These are phyloP conservation scores for Drosophila quadrilineata DNA, from an alignment of 1,140 invertebrate genomes.

Conservation along the genomic window DNA sequence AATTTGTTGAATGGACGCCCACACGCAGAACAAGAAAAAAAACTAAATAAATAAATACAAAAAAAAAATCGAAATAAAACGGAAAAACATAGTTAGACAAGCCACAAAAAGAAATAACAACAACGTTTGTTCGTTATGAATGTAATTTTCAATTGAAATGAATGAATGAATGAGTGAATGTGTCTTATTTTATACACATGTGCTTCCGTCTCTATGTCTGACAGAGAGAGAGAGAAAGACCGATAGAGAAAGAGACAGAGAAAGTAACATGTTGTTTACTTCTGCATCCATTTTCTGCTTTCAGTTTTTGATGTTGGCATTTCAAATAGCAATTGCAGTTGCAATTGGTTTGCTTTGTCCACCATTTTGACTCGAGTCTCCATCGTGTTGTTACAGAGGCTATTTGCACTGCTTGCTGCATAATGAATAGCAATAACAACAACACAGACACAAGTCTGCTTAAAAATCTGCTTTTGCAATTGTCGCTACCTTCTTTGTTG, in stretches of 20 bases:
- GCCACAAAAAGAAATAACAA: no score
- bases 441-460: no score
- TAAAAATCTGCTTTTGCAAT: not conserved
- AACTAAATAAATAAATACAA: not conserved
- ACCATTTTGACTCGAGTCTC: constrained; percentile 4
- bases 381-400: not conserved
- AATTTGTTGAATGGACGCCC: constrained; percentile 25
- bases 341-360: constrained; percentile 5
- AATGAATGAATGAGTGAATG: constrained; percentile 28
- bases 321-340: no score
- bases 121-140: no score
- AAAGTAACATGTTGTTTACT: not conserved
- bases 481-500: constrained; percentile 10
- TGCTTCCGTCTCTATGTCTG: no score
- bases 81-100: no score
- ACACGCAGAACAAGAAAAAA: not conserved
- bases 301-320: no score
- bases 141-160: constrained; percentile 20
- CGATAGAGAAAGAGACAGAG: not conserved
- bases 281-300: not conserved
- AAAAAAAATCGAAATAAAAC: no score
- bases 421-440: not conserved
- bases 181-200: not conserved
- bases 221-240: no score
- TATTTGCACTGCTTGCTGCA: constrained; percentile 5